phyloP scores from a whole-genome alignment of 2,113 vertebrate genomes.

The Hypomesus transpacificus region DNA sequence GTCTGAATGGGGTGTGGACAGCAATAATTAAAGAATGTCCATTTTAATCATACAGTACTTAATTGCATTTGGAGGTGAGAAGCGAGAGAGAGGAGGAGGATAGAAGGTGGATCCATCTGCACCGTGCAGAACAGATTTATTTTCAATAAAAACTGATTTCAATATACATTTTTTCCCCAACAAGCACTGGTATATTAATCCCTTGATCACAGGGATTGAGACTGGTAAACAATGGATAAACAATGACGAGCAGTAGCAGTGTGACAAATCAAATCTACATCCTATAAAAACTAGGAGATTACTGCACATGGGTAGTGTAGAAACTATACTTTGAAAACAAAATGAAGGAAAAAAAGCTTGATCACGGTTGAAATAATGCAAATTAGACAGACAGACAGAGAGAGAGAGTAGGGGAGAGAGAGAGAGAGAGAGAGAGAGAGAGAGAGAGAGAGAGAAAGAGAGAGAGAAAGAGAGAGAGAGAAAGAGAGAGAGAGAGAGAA shows the following conservation, averaged over 20 bases:
- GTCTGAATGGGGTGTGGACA: constrained; percentile 49
- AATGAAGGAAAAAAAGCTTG: background rate
- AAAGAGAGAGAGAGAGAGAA: constrained; percentile 25
- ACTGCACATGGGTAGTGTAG: background rate
- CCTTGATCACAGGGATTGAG: too few species aligned
- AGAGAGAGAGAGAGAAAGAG: constrained; percentile 15
- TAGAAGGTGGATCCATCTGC: constrained; percentile 52
- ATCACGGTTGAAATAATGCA: background rate
- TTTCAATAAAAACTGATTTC: too few species aligned
- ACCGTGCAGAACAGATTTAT: background rate
- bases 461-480: constrained; percentile 26
- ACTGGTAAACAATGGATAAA: too few species aligned
- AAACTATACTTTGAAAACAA: background rate
- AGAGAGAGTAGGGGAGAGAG: constrained; percentile 30
- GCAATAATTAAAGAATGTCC: constrained; percentile 65
- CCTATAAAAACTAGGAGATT: too few species aligned
- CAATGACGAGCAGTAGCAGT: too few species aligned
- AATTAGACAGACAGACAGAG: constrained; percentile 21
- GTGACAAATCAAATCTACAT: too few species aligned
- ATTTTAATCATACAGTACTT: constrained; percentile 62
- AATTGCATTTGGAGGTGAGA: constrained; percentile 65
- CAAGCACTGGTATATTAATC: too few species aligned
- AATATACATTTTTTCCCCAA: too few species aligned
- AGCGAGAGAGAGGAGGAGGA: constrained; percentile 41
- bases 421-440: constrained; percentile 14